Evolutionary conservation across 2,113 vertebrate genomes (phyloP).

Genomic region (Chloropsis hardwickii): DNA sequence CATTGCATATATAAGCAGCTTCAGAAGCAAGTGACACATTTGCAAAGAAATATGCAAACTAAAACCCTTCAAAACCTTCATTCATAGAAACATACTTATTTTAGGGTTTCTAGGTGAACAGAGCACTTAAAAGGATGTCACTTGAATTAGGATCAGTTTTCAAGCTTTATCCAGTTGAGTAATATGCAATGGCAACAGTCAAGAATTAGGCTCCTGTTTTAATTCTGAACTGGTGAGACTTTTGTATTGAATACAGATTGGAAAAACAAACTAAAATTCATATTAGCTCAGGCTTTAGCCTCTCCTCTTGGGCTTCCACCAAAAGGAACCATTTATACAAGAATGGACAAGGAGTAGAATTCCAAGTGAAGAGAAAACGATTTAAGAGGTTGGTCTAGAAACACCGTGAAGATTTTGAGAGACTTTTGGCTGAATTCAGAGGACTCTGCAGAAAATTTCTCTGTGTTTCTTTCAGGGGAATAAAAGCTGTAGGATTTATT

Average conservation of each 20-base stretch:
- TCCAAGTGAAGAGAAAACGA: background rate
- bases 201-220: background rate
- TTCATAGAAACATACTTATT: background rate
- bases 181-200: background rate
- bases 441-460: background rate
- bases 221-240: background rate
- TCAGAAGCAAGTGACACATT: slow-evolving; percentile 10
- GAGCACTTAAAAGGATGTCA: background rate
- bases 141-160: background rate
- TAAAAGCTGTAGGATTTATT: background rate
- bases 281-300: background rate
- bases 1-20: background rate
- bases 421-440: background rate
- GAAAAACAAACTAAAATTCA: background rate
- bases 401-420: background rate
- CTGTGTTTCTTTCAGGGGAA: background rate
- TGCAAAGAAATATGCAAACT: background rate
- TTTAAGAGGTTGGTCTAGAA: background rate
- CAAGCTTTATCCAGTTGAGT: background rate
- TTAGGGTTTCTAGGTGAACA: background rate
- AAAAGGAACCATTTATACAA: background rate
- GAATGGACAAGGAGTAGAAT: background rate
- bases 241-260: background rate
- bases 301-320: background rate
- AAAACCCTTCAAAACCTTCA: background rate